Evolutionary conservation across 2,797 vertebrate species (phyloP), one percentile per base, ranked within the genome.

Genomic region (Hylomyscus alleni): DNA sequence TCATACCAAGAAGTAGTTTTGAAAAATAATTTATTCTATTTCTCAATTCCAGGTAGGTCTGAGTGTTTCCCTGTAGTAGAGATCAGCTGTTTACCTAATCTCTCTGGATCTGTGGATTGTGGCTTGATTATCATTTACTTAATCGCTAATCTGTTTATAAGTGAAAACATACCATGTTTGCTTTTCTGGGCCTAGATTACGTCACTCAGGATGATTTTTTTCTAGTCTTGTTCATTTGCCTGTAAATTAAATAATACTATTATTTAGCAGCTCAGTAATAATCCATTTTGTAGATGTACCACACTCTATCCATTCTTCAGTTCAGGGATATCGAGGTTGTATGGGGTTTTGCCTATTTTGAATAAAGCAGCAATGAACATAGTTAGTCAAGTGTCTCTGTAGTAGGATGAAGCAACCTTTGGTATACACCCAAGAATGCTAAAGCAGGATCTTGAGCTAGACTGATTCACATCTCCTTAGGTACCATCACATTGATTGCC

Each of bases 21-120:
- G 17, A 95, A 92, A 84, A 52, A 26, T 69, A 77, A 86, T 75
- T 82, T 82, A 58, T 82, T 60, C n/a, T 82, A 82, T 40, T 81
- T 82, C 1, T 14, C n/a, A 7, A 14, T 82, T 3, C 22, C 7
- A 60, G 13, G 26, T 22, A 58, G 22, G 24, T 60, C 22, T 7
- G 40, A 60, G n/a, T 15, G 0, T 60, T 31, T 9, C 37, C 22
- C 34, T 22, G 1, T 40, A 24, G 56, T n/a, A 37, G n/a, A 72
- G 17, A 82, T 40, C 3, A 72, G n/a, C 22, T 82, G 7, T 56
- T 81, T 82, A 40, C 24, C 54, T n/a, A 82, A 40, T 26, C n/a
- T 82, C 80, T 17, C 54, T 40, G 12, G 22, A n/a, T 60, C 26
- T 78, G 6, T 72, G 69, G 69, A 37, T 72, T 72, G 19, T 37